Conservation (phyloP, 2,113 vertebrate species). For the Spermophilus dauricus region DNA sequence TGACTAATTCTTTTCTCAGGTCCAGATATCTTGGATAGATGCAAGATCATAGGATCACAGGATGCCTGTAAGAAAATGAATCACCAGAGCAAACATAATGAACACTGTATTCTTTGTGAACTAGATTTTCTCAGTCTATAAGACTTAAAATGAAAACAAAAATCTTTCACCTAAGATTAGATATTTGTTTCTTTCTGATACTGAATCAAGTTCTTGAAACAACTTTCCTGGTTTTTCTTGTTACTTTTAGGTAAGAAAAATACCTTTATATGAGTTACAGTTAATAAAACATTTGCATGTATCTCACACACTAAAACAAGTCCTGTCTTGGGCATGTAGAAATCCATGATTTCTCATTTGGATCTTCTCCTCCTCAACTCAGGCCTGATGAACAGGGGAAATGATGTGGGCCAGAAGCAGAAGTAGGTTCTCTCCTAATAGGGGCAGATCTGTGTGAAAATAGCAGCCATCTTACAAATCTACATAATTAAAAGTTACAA, state of each 20-base stretch:
- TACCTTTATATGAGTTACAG: neutral
- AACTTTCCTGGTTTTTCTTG: neutral
- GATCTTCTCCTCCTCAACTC: neutral
- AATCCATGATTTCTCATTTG: neutral
- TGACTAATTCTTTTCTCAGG: neutral
- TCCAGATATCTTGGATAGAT: neutral
- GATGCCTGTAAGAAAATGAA: neutral
- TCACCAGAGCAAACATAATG: neutral
- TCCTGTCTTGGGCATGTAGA: neutral
- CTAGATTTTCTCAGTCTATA: neutral
- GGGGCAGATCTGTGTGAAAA: neutral
- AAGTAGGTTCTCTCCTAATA: neutral
- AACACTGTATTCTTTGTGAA: neutral
- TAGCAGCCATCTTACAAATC: neutral
- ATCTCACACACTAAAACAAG: neutral
- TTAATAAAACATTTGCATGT: neutral
- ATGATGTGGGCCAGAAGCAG: neutral
- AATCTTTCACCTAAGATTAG: neutral
- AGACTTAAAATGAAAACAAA: neutral
- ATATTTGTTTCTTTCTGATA: neutral
- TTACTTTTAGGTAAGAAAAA: neutral
- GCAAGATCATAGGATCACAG: neutral
- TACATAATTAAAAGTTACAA: neutral
- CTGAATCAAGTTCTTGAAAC: neutral
- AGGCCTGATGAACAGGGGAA: neutral